A percentile compares a stretch with the other conserved stretches of the same genome.
These are phyloP conservation scores for Callipepla squamata DNA, from an alignment of 2,113 vertebrate species.

Conservation along the genomic window DNA sequence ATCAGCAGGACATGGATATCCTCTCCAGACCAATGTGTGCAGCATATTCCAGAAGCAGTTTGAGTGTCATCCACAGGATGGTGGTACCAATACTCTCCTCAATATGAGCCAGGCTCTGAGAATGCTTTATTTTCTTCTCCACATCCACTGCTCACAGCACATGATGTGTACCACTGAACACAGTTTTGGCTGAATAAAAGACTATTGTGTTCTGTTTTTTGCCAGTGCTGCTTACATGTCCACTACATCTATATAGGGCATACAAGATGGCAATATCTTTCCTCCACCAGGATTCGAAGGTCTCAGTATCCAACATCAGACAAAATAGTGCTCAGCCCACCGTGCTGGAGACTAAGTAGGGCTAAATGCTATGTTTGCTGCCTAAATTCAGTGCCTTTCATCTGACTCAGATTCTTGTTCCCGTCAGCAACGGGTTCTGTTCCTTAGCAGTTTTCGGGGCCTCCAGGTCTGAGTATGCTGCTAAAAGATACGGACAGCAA, in stretches of 20 bases:
- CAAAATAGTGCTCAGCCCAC: not conserved
- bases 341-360: not conserved
- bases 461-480: not conserved
- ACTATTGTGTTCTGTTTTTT: not conserved
- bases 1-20: not conserved
- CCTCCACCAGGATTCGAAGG: not conserved
- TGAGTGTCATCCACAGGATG: not conserved
- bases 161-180: not conserved
- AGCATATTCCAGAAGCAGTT: not conserved
- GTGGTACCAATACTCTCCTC: not conserved
- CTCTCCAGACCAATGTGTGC: not conserved
- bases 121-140: not conserved
- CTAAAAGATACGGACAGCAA: not conserved
- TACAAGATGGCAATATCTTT: not conserved
- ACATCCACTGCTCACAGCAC: not conserved
- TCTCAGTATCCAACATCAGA: not conserved
- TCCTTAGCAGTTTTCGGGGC: not conserved
- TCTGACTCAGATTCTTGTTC: accelerated
- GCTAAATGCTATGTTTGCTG: not conserved
- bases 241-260: not conserved
- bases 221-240: not conserved
- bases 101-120: not conserved
- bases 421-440: not conserved
- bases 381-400: not conserved
- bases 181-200: not conserved